Conservation (phyloP, 30 jellyfish, hydroid and myxozoan species). For the Pseudorhiza aurosa region DNA sequence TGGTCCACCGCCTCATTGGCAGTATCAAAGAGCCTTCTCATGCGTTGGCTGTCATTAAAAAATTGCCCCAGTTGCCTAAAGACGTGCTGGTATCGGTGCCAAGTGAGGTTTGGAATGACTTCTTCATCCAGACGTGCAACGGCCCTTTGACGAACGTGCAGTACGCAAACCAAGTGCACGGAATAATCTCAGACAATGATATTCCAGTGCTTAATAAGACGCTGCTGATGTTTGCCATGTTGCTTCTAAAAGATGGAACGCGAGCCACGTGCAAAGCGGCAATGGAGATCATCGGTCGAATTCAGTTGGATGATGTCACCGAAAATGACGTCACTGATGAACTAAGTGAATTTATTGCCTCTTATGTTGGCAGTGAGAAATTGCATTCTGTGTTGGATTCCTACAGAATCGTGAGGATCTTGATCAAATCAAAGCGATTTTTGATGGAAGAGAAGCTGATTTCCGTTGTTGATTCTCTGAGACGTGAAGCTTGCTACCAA, state of each 20-base stretch:
- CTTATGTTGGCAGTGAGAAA: background rate
- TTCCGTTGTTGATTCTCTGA: slow-evolving; percentile 4
- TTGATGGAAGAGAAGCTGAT: slow-evolving; percentile 21
- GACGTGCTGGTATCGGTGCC: slow-evolving; percentile 3
- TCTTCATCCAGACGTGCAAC: slow-evolving; percentile 13
- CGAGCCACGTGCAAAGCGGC: slow-evolving; percentile 18
- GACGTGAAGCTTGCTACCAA: slow-evolving; percentile 2
- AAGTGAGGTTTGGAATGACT: slow-evolving; percentile 33
- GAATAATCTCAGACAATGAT: slow-evolving; percentile 12
- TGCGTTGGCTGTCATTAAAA: slow-evolving; percentile 8
- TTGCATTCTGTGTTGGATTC: background rate
- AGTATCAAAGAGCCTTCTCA: slow-evolving; percentile 7
- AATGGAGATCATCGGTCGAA: slow-evolving; percentile 1
- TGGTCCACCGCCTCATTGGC: slow-evolving; percentile 4
- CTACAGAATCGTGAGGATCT: background rate
- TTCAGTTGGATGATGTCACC: slow-evolving; percentile 10
- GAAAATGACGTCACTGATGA: slow-evolving; percentile 38
- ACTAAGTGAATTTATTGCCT: background rate
- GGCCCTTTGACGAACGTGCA: slow-evolving; percentile 53
- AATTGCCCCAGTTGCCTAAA: slow-evolving; percentile 10
- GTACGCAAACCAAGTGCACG: slow-evolving; percentile 47
- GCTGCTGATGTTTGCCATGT: background rate
- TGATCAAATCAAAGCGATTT: slow-evolving; percentile 10
- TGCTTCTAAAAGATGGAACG: background rate
- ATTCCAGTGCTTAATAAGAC: background rate